Percentiles rank a stretch among this genome's conserved stretches.
Evolutionary conservation across 1,140 invertebrate species (phyloP).

Genomic region (Aphidius gifuensis): DNA sequence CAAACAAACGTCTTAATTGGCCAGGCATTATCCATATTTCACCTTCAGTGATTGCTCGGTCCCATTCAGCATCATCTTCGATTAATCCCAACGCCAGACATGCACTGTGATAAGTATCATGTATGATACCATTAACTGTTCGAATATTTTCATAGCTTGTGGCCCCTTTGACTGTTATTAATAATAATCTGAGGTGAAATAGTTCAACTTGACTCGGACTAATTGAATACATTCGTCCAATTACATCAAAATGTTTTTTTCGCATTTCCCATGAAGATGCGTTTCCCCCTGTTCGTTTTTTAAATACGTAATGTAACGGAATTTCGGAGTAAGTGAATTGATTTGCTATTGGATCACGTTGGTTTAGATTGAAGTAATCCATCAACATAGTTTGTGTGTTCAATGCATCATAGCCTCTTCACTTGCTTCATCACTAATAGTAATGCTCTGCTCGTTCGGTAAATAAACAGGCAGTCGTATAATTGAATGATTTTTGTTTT

Average conservation of each 20-base stretch:
- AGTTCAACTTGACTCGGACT: conserved; percentile 46
- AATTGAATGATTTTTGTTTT: conserved; percentile 13
- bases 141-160: conserved; percentile 43
- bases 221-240: conserved; percentile 25
- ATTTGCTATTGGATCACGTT: conserved; percentile 8
- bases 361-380: neutral
- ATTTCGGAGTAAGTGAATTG: conserved; percentile 13
- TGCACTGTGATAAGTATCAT: conserved; percentile 39
- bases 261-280: conserved; percentile 30
- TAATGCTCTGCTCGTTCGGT: neutral
- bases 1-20: conserved; percentile 23
- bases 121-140: conserved; percentile 38
- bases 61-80: conserved; percentile 42
- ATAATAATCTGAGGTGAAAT: conserved; percentile 48
- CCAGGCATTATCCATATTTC: conserved; percentile 19
- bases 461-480: conserved; percentile 15
- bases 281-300: conserved; percentile 2
- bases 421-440: conserved; percentile 4
- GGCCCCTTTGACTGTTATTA: conserved; percentile 47
- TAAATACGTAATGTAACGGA: conserved; percentile 3
- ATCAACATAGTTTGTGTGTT: conserved; percentile 15
- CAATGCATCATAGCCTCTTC: conserved; percentile 43
- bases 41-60: conserved; percentile 14
- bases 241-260: conserved; percentile 25
- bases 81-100: conserved; percentile 35